These are phyloP conservation scores for Miniopterus natalensis DNA, from an alignment of 2,113 vertebrate species.

Conservation along the genomic window DNA sequence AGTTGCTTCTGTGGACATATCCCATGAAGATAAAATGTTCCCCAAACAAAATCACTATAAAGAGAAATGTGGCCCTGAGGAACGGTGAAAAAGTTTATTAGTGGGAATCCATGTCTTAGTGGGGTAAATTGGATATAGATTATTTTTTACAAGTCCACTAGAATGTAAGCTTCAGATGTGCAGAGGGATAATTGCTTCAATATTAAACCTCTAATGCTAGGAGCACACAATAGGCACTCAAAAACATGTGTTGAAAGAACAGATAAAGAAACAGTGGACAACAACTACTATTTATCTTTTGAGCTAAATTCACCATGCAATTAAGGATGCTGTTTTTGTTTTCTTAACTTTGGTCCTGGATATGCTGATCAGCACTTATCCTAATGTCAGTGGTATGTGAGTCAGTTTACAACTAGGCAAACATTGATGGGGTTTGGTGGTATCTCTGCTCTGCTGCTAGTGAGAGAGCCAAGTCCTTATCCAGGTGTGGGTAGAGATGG, in stretches of 20 bases:
- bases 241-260: slow-evolving; percentile 34
- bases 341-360: background rate
- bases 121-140: background rate
- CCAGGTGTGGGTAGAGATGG: background rate
- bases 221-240: background rate
- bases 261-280: slow-evolving; percentile 18
- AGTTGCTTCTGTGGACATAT: background rate
- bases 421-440: background rate
- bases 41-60: background rate
- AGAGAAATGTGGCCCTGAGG: background rate
- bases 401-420: background rate
- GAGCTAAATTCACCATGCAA: background rate
- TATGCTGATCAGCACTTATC: background rate
- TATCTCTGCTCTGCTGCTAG: background rate
- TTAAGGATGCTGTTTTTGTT: slow-evolving; percentile 8
- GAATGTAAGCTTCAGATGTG: background rate
- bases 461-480: background rate
- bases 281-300: background rate
- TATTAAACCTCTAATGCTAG: background rate
- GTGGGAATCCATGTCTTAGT: background rate
- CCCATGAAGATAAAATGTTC: background rate
- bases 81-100: background rate
- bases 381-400: background rate
- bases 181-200: background rate
- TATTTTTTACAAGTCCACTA: background rate